Base-by-base conservation (phyloP, 64 coral and sea anemone species). In the Cladopsammia gracilis region DNA sequence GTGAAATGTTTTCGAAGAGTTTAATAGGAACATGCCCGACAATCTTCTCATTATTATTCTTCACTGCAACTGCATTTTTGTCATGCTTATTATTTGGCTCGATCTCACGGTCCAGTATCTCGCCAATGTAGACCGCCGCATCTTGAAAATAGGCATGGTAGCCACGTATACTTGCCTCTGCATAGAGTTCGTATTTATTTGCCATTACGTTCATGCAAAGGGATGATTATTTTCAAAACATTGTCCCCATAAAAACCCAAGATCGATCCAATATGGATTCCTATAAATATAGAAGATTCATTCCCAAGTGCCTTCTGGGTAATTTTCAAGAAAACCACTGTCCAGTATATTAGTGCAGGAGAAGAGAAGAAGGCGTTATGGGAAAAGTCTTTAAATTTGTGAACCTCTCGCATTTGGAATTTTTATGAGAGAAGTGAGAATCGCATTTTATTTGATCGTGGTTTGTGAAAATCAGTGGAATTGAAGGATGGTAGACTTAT, bases 1-100 rank as follows among this genome's bases (percentile, higher is more conserved):
- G 86, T 88, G 62, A 42, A 75, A 87, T n/a, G 85, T 73, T 88
- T 88, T 76, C 77, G 23, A 72, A 89, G 64, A 89, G 87, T 45
- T 89, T 72, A 64, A n/a, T 46, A 43, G 73, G 87, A 1, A 89
- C 87, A 89, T 89, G 87, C 46, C 87, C 54, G 58, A 74, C 86
- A 73, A 73, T 88, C 8, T 22, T 62, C 22, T 62, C 86, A 0
- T 71, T 69, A 44, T 87, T 48, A 87, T 87, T 73, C 43, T 87
- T 87, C 11, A 87, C 85, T 14, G 52, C 68, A 58, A 87, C 70
- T 87, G 85, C 85, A 87, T 73, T 73, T 59, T 58, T 73, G 48
- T 26, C 44, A 26, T 73, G 54, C 47, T 44, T 19, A 59, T 87
- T 87, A 59, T 87, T 49, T 49, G 85, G 85, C 51, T 87, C 85